A percentile compares a stretch with the other conserved stretches of the same genome.
phyloP scores from a whole-genome alignment of 2,113 vertebrate genomes.

The Tretioscincus oriximinensis region DNA sequence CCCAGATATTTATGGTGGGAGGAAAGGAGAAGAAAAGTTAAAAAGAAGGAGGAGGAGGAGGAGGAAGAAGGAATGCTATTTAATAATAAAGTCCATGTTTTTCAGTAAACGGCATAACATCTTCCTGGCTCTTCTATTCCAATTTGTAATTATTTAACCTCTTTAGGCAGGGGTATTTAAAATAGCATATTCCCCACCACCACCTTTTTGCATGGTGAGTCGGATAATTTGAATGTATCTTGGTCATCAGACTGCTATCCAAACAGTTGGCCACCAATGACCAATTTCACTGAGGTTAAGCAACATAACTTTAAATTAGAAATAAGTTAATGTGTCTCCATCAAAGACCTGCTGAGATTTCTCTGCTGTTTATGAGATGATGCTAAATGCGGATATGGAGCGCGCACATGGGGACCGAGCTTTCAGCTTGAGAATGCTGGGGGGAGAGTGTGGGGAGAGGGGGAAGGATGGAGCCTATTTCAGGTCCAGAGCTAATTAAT shows the following conservation, averaged over 20 bases:
- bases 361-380: conserved; percentile 81
- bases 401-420: conserved; percentile 83
- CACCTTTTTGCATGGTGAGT: conserved; percentile 71
- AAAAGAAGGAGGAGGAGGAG: background rate
- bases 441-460: background rate
- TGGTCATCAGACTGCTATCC: conserved; percentile 80
- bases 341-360: conserved; percentile 80
- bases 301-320: conserved; percentile 78
- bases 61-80: conserved; percentile 27
- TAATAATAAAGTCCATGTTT: conserved; percentile 53
- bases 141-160: conserved; percentile 79
- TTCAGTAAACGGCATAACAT: conserved; percentile 49
- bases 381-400: conserved; percentile 80
- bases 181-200: conserved; percentile 60
- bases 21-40: background rate
- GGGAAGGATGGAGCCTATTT: conserved; percentile 72
- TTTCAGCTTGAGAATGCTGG: conserved; percentile 76
- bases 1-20: background rate
- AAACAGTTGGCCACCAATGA: conserved; percentile 86
- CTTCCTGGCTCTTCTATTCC: conserved; percentile 62
- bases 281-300: conserved; percentile 87
- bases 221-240: conserved; percentile 73
- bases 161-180: conserved; percentile 73
- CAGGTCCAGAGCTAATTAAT: conserved; percentile 84
- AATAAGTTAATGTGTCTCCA: conserved; percentile 81